A percentile compares a stretch with the other conserved stretches of the same genome.
These are phyloP conservation scores for Nothura maculosa DNA, from an alignment of 2,797 vertebrate genomes.

Conservation along the genomic window DNA sequence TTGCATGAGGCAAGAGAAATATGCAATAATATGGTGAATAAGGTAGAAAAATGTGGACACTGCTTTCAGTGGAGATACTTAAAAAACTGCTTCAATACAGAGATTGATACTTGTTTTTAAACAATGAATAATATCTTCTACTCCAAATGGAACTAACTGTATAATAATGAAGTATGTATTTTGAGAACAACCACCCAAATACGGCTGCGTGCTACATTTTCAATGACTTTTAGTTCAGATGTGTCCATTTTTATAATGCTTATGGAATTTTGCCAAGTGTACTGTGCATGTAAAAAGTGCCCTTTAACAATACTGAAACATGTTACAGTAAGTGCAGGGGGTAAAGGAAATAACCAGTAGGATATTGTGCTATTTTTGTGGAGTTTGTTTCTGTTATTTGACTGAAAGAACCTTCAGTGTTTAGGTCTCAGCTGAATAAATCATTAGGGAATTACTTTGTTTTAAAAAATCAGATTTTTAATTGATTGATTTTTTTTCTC, in stretches of 20 bases:
- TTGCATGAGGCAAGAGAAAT: not conserved
- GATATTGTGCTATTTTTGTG: not conserved
- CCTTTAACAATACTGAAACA: not conserved
- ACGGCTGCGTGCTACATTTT: not conserved
- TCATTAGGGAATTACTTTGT: not conserved
- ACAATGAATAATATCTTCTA: not conserved
- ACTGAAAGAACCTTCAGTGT: not conserved
- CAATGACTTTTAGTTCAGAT: accelerated
- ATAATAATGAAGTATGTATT: not conserved
- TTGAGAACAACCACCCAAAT: not conserved
- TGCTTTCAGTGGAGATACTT: not conserved
- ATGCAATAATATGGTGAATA: not conserved
- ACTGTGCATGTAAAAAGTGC: not conserved
- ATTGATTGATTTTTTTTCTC: not conserved
- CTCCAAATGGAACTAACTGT: accelerated
- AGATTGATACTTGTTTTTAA: not conserved
- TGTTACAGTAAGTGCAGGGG: not conserved
- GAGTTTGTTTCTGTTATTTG: not conserved
- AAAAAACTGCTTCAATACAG: not conserved
- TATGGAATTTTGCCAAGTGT: not conserved
- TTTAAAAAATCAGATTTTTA: not conserved
- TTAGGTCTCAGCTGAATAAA: not conserved
- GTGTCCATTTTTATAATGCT: not conserved
- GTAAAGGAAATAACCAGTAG: not conserved
- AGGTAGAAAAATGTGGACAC: not conserved